These are phyloP conservation scores for Aulostomus chinensis DNA, from an alignment of 2,797 vertebrate genomes.

Conservation along the genomic window DNA sequence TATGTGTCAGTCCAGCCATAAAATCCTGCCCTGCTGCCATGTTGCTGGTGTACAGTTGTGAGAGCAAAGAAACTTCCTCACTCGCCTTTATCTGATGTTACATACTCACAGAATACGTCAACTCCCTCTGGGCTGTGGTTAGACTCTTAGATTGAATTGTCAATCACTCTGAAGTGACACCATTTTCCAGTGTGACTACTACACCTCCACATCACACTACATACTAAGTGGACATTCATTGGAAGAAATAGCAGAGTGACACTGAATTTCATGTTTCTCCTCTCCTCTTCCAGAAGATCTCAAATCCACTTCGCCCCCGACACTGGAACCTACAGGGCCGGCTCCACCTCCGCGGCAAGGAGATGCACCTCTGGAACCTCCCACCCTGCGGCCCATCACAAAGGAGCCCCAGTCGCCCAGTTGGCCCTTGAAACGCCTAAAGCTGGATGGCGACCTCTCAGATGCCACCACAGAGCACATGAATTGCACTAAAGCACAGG, in stretches of 20 bases:
- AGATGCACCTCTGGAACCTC: constrained; percentile 90
- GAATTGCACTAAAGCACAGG: constrained; percentile 77
- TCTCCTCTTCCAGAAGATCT: constrained; percentile 85
- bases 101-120: constrained; percentile 40
- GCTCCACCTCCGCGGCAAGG: constrained; percentile 86
- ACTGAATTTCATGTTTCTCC: constrained; percentile 14
- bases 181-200: constrained; percentile 69
- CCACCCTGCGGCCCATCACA: constrained; percentile 90
- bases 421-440: constrained; percentile 82
- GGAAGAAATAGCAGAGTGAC: not conserved
- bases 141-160: constrained; percentile 23
- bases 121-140: constrained; percentile 41
- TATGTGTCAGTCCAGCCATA: constrained; percentile 38
- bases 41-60: constrained; percentile 62
- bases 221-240: constrained; percentile 59
- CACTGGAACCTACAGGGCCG: constrained; percentile 91
- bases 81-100: constrained; percentile 48
- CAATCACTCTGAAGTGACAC: constrained; percentile 52
- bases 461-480: constrained; percentile 59
- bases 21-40: constrained; percentile 48
- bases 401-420: constrained; percentile 79
- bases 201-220: constrained; percentile 70
- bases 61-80: constrained; percentile 48
- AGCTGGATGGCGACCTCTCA: constrained; percentile 77
- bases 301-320: constrained; percentile 90